Evolutionary conservation across 2,888 invertebrate species (phyloP).

Genomic region (Chrysolina oricalcia): DNA sequence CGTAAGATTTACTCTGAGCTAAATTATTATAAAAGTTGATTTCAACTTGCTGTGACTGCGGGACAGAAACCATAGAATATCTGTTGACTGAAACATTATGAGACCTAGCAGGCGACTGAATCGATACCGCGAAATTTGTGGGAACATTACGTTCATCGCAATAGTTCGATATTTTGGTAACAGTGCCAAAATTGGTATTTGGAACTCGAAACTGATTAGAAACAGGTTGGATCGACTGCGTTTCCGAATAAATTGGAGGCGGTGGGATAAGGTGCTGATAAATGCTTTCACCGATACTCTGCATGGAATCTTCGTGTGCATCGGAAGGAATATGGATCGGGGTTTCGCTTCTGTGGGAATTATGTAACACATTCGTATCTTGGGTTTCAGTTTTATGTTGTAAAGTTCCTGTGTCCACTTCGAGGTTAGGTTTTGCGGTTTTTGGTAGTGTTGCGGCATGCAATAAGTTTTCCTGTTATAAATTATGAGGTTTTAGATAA

Average conservation of each 20-base stretch:
- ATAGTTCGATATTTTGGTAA: conserved; percentile 43
- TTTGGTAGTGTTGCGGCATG: conserved; percentile 66
- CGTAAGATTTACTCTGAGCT: conserved; percentile 40
- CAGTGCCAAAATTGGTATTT: conserved; percentile 32
- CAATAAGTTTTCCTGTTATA: conserved; percentile 58
- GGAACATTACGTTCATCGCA: conserved; percentile 29
- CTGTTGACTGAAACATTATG: conserved; percentile 40
- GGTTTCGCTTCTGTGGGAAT: conserved; percentile 30
- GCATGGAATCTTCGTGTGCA: conserved; percentile 14
- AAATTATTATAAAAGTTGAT: conserved; percentile 60
- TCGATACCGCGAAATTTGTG: conserved; percentile 43
- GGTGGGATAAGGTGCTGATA: conserved; percentile 43
- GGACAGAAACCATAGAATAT: conserved; percentile 42
- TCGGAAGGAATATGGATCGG: conserved; percentile 23
- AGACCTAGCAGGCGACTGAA: conserved; percentile 45
- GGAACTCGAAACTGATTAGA: conserved; percentile 35
- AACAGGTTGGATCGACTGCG: background rate
- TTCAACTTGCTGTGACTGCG: conserved; percentile 54
- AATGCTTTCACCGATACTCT: background rate
- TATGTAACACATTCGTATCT: conserved; percentile 15
- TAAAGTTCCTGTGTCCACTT: conserved; percentile 59
- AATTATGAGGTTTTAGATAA: conserved; percentile 47
- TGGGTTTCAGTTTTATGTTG: conserved; percentile 37
- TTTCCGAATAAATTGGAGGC: conserved; percentile 45
- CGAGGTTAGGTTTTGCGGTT: conserved; percentile 57